These are phyloP conservation scores for Amia ocellicauda DNA, from an alignment of 2,113 vertebrate species.

Conservation along the genomic window DNA sequence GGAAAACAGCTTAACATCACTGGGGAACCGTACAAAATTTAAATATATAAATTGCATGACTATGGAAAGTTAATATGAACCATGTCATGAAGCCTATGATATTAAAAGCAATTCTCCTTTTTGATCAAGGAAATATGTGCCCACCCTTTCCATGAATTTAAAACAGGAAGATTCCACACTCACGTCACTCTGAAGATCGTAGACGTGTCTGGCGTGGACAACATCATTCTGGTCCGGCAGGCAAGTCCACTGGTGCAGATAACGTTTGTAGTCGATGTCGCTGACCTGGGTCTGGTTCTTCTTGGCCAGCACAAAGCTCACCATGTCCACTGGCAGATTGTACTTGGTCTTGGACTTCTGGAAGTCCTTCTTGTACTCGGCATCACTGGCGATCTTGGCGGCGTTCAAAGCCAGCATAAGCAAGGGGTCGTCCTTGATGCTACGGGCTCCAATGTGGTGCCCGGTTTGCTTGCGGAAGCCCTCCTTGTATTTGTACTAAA, in stretches of 20 bases:
- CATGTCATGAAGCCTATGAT: too few species aligned
- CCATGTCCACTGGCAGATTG: constrained; percentile 84
- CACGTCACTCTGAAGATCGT: constrained; percentile 91
- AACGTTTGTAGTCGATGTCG: constrained; percentile 74
- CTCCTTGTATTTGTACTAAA: constrained; percentile 89
- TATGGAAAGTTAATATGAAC: too few species aligned
- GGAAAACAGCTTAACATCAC: too few species aligned
- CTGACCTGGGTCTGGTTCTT: constrained; percentile 86
- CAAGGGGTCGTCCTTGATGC: constrained; percentile 81
- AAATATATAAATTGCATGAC: too few species aligned
- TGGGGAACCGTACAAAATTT: too few species aligned
- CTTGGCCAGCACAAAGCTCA: constrained; percentile 82
- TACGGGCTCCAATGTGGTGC: constrained; percentile 81
- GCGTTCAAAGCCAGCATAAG: constrained; percentile 83
- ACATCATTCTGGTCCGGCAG: constrained; percentile 90
- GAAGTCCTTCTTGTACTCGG: constrained; percentile 90
- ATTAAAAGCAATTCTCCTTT: too few species aligned
- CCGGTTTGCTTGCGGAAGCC: constrained; percentile 85
- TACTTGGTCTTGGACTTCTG: constrained; percentile 86
- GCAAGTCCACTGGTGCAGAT: constrained; percentile 87
- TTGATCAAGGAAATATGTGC: too few species aligned
- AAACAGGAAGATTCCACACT: too few species aligned
- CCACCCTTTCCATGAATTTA: too few species aligned
- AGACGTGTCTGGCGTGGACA: constrained; percentile 83
- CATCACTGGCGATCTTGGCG: constrained; percentile 87